Conservation (phyloP, 2,888 invertebrate species). For the Colostygia pectinataria region DNA sequence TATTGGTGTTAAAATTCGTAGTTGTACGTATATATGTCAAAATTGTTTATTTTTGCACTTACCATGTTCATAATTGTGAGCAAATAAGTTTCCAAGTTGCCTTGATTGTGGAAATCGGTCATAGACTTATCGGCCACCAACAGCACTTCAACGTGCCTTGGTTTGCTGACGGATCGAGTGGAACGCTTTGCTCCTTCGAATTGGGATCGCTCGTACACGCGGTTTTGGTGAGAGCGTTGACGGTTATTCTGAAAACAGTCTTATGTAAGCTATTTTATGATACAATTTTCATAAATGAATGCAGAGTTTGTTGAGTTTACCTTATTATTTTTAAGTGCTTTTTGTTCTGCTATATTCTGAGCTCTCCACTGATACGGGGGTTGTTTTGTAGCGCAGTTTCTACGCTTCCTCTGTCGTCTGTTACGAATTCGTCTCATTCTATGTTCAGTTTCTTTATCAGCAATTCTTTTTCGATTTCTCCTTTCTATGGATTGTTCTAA, state of each 20-base stretch:
- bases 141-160: conserved; percentile 92
- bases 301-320: conserved; percentile 28
- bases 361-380: conserved; percentile 69
- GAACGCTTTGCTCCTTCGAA: conserved; percentile 45
- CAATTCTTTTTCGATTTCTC: conserved; percentile 47
- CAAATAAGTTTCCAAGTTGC: conserved; percentile 92
- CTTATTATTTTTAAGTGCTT: conserved; percentile 42
- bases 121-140: conserved; percentile 94
- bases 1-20: too few relatives aligned
- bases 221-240: conserved; percentile 53
- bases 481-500: conserved; percentile 47
- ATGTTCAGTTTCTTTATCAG: conserved; percentile 42
- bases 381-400: conserved; percentile 70
- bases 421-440: conserved; percentile 57
- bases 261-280: background rate
- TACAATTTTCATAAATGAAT: background rate
- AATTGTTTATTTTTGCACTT: conserved; percentile 39
- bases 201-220: conserved; percentile 35
- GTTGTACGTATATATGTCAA: background rate
- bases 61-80: conserved; percentile 97
- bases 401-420: conserved; percentile 62
- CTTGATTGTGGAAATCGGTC: conserved; percentile 93
- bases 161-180: conserved; percentile 88
- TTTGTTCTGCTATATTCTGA: conserved; percentile 49
- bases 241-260: conserved; percentile 49